Evolutionary conservation across 2,113 vertebrate genomes (phyloP).

Genomic region (Dasypus novemcinctus): DNA sequence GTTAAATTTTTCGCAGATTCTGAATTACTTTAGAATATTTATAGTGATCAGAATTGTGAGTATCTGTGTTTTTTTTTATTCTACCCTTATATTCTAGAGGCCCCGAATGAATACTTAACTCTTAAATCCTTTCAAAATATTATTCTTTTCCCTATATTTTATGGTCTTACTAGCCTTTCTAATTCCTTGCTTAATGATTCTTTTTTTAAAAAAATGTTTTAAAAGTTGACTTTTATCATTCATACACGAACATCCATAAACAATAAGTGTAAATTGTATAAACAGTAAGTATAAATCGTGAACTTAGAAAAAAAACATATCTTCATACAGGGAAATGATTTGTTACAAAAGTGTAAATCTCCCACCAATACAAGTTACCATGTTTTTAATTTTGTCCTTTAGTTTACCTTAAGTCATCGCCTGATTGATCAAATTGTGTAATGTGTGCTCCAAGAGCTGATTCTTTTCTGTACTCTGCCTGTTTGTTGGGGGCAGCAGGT

Average conservation of each 20-base stretch:
- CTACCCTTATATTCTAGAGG: background rate
- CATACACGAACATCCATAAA: no score
- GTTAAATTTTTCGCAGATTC: constrained; percentile 6
- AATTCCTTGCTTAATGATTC: background rate
- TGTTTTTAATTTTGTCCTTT: constrained; percentile 20
- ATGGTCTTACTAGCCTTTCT: background rate
- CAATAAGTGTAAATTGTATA: no score
- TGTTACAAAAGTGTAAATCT: constrained; percentile 6
- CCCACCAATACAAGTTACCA: background rate
- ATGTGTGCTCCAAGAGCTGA: background rate
- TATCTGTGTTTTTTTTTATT: background rate
- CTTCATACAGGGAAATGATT: background rate
- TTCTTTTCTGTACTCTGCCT: background rate
- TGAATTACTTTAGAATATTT: constrained; percentile 4
- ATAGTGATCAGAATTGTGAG: background rate
- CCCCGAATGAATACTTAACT: background rate
- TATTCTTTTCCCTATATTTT: background rate
- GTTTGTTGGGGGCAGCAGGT: background rate
- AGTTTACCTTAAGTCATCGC: background rate
- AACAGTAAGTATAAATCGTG: no score
- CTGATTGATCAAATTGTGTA: background rate
- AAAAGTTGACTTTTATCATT: no score
- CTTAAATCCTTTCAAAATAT: constrained; percentile 31
- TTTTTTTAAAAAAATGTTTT: constrained; percentile 25
- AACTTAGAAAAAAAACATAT: no score